Base-by-base conservation (phyloP, 2,888 invertebrate genomes). In the Arge pagana region DNA sequence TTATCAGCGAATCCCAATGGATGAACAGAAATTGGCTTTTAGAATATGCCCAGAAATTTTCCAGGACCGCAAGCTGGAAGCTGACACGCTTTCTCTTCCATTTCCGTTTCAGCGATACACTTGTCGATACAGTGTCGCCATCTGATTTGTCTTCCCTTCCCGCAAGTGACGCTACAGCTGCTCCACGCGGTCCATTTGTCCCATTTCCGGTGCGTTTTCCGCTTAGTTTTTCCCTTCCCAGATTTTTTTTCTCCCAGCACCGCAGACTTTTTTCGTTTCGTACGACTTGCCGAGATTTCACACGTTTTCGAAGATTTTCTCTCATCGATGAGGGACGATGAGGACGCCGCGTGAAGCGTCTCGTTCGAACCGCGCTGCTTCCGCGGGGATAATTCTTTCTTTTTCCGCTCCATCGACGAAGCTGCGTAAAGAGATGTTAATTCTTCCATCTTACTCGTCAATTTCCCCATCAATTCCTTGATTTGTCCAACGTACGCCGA, bases 121-220 rank as follows among this genome's bases (percentile, higher is more conserved):
- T 76, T 71, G 23, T 65, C 66, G 52, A 76, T 53, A 63, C 83
- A 84, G 52, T 79, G 77, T 18, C 85, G 72, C 75, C 81, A 83
- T 19, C 85, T 71, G 57, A 81, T 82, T 59, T 82, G 74, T 16
- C 82, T 71, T 3, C 86, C 86, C 62, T 79, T 81, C 1, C 85
- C 86, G 64, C 86, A 86, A 21, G 80, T 81, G 1, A 83, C 85
- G 52, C 82, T 81, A 67, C 85, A 86, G n/a, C 80, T 73, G n/a
- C 83, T 80, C 84, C 84, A 86, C 11, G 77, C 67, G 3, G 80
- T 80, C 85, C 85, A 86, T 30, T 71, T 67, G 23, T 72, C 76
- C 80, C 80, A 81, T 51, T 70, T 71, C 15, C 56, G 58, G 10
- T 52, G 53, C 5, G 53, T 54, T 42, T 50, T 61, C 10, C 50